phyloP scores from a whole-genome alignment of 2,797 vertebrate genomes.

The Yasuhikotakia modesta region DNA sequence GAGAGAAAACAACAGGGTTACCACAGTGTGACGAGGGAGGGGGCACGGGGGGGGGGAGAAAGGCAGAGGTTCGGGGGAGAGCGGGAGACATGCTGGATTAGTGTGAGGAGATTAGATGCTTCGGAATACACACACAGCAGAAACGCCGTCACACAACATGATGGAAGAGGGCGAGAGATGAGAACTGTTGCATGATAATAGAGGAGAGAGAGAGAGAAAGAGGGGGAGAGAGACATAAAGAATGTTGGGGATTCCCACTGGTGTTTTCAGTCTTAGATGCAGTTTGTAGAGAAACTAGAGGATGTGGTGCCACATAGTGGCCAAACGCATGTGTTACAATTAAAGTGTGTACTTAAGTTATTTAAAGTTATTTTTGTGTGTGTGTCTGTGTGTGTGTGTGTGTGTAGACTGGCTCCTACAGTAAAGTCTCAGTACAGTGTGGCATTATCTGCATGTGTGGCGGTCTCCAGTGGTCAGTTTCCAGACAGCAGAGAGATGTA shows the following conservation, averaged over 20 bases:
- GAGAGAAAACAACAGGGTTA: slow-evolving; percentile 47
- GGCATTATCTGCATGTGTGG: slow-evolving; percentile 70
- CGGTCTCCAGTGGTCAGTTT: slow-evolving; percentile 67
- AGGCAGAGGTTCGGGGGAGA: slow-evolving; percentile 41
- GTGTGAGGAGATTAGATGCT: slow-evolving; percentile 77
- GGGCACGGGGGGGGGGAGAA: slow-evolving; percentile 54
- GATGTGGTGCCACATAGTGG: slow-evolving; percentile 71
- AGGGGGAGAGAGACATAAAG: slow-evolving; percentile 54
- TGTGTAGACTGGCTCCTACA: slow-evolving; percentile 69
- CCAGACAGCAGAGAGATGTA: slow-evolving; percentile 82
- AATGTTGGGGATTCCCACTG: slow-evolving; percentile 69
- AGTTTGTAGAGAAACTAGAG: slow-evolving; percentile 64
- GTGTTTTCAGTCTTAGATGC: slow-evolving; percentile 45
- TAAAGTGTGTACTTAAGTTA: not conserved
- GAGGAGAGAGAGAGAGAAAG: slow-evolving; percentile 58
- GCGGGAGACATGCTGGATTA: slow-evolving; percentile 71
- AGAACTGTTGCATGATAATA: slow-evolving; percentile 27
- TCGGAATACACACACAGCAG: slow-evolving; percentile 58
- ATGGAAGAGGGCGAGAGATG: slow-evolving; percentile 63
- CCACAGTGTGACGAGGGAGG: slow-evolving; percentile 18
- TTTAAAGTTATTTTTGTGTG: too few species aligned
- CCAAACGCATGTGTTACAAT: slow-evolving; percentile 53
- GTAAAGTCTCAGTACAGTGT: slow-evolving; percentile 75
- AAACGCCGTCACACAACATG: slow-evolving; percentile 45
- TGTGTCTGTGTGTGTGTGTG: slow-evolving; percentile 3